Percentiles rank a stretch among this genome's conserved stretches.
These are phyloP conservation scores for Lasioglossum calceatum DNA, from an alignment of 2,888 invertebrate species.

Conservation along the genomic window DNA sequence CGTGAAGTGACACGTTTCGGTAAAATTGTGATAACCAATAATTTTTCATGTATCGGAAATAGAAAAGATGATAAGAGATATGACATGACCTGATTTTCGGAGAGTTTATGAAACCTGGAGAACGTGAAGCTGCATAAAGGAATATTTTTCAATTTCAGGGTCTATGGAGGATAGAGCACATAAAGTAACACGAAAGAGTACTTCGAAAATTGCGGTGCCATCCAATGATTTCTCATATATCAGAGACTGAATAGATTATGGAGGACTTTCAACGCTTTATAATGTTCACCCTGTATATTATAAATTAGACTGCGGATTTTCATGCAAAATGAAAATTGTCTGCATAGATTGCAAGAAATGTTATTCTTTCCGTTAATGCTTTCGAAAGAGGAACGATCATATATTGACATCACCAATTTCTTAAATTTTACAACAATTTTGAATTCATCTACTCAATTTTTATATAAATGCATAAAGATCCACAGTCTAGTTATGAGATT, in stretches of 20 bases:
- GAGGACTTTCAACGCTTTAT: background rate
- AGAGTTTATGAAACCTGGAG: background rate
- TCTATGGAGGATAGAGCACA: background rate
- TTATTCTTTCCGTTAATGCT: too few species aligned
- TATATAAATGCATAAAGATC: too few species aligned
- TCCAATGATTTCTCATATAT: background rate
- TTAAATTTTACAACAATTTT: too few species aligned
- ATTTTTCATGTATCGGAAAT: background rate
- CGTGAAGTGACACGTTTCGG: background rate
- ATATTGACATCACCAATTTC: too few species aligned
- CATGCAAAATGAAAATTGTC: too few species aligned
- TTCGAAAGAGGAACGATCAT: too few species aligned
- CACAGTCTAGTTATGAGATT: too few species aligned
- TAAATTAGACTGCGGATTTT: too few species aligned
- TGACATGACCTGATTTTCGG: background rate
- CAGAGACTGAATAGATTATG: background rate
- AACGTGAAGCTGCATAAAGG: background rate
- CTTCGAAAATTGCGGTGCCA: background rate
- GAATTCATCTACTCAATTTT: too few species aligned
- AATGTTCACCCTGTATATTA: too few species aligned
- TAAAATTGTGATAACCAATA: background rate
- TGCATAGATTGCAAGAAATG: too few species aligned
- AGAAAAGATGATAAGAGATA: background rate
- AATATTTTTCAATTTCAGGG: background rate
- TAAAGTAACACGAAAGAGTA: background rate